phyloP scores from a whole-genome alignment of 2,113 vertebrate genomes.

The Campylomormyrus numenius region DNA sequence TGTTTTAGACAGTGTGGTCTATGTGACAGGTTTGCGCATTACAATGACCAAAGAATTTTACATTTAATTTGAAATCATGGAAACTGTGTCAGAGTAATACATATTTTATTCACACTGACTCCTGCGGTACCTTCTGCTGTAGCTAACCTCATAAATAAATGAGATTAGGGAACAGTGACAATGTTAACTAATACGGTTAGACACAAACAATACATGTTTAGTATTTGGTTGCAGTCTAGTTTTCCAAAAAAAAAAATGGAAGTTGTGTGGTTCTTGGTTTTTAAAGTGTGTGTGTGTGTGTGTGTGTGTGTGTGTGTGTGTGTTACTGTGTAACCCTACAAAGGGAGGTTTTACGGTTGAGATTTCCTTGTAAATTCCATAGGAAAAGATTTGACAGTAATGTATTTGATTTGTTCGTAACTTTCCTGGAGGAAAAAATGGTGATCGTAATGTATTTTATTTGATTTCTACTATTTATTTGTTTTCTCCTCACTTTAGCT shows the following conservation, averaged over 20 bases:
- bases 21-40: neutral
- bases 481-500: neutral
- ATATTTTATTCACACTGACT: constrained; percentile 2
- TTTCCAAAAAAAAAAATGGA: neutral
- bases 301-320: neutral
- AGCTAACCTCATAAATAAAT: neutral
- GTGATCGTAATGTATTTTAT: neutral
- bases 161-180: neutral
- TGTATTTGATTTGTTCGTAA: neutral
- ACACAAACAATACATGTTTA: neutral
- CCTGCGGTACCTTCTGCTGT: neutral
- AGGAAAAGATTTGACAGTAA: neutral
- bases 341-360: neutral
- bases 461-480: neutral
- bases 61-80: neutral
- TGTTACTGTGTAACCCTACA: neutral
- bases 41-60: neutral
- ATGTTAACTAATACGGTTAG: neutral
- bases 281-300: neutral
- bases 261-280: neutral
- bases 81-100: neutral
- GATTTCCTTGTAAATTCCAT: neutral
- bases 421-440: neutral
- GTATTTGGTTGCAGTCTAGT: neutral
- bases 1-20: neutral